These are phyloP conservation scores for Chamaetylas fuelleborni DNA, from an alignment of 2,113 vertebrate genomes.

Conservation along the genomic window DNA sequence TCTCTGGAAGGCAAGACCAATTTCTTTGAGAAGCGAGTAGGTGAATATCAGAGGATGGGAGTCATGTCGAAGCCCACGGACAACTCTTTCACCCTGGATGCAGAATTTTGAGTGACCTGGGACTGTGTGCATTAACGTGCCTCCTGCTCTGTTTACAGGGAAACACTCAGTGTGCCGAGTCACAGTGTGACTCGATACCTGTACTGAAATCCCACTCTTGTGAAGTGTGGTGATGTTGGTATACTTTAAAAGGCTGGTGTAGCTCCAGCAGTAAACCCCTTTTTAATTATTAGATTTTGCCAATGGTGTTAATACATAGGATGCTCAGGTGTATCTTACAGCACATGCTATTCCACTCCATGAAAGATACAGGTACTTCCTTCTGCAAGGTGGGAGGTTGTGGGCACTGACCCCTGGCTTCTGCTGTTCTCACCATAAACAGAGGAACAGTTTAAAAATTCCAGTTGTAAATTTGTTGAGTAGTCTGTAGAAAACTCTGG, in stretches of 20 bases:
- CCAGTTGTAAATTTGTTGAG: not conserved
- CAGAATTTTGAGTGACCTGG: slow-evolving; percentile 82
- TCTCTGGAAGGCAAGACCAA: slow-evolving; percentile 99
- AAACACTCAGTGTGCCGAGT: not conserved
- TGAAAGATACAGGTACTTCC: not conserved
- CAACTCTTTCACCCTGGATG: slow-evolving; percentile 93
- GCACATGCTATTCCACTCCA: not conserved
- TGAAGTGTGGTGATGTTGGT: not conserved
- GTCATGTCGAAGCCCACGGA: slow-evolving; percentile 88
- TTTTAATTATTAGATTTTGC: not conserved
- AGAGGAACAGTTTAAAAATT: not conserved
- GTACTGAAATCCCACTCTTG: slow-evolving; percentile 1
- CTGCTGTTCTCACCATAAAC: not conserved
- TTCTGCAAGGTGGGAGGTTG: not conserved
- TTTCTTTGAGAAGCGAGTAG: slow-evolving; percentile 98
- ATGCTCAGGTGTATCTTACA: not conserved
- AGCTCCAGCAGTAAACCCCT: slow-evolving; percentile 22
- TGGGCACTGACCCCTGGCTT: not conserved
- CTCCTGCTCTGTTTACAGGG: not conserved
- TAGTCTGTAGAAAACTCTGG: not conserved
- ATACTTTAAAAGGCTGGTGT: not conserved
- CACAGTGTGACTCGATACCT: not conserved
- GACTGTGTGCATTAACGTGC: not conserved
- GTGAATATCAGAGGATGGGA: slow-evolving; percentile 97
- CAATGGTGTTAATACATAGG: not conserved